A percentile compares a stretch with the other conserved stretches of the same genome.
Evolutionary conservation across 2,113 vertebrate species (phyloP).

Genomic region (Cyanoliseus patagonus): DNA sequence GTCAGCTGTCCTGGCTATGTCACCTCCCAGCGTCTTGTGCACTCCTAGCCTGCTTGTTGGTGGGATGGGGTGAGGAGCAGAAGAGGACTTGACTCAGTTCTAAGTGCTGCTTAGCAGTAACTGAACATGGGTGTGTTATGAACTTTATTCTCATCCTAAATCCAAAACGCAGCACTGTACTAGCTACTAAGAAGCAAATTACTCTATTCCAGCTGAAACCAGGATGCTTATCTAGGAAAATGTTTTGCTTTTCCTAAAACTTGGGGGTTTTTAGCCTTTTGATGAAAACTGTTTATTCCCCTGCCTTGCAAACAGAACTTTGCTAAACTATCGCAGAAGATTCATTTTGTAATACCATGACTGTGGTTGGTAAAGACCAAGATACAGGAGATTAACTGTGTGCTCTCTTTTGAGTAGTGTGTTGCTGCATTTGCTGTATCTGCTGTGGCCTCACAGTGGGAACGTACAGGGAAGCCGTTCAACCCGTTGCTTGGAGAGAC

Average conservation of each 20-base stretch:
- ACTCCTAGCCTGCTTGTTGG: neutral
- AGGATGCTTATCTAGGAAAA: neutral
- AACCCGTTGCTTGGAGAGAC: conserved; percentile 96
- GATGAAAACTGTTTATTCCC: neutral
- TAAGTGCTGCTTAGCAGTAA: neutral
- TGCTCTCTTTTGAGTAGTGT: conserved; percentile 74
- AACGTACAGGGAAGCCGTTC: conserved; percentile 96
- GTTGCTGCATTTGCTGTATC: conserved; percentile 97
- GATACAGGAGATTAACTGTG: neutral
- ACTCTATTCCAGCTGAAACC: neutral
- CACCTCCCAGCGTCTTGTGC: neutral
- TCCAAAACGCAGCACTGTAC: neutral
- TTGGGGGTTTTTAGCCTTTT: neutral
- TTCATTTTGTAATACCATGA: neutral
- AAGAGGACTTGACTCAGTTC: neutral
- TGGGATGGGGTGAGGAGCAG: neutral
- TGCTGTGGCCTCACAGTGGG: conserved; percentile 97
- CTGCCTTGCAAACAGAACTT: neutral
- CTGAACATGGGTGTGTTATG: neutral
- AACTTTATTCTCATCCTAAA: neutral
- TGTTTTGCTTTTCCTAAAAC: neutral
- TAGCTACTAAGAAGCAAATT: neutral
- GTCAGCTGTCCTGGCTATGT: neutral
- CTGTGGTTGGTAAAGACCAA: neutral
- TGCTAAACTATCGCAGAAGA: neutral